Percentiles rank a stretch among this genome's conserved stretches.
Conservation (phyloP, 2,888 invertebrate species). For the Drosophila testacea region DNA sequence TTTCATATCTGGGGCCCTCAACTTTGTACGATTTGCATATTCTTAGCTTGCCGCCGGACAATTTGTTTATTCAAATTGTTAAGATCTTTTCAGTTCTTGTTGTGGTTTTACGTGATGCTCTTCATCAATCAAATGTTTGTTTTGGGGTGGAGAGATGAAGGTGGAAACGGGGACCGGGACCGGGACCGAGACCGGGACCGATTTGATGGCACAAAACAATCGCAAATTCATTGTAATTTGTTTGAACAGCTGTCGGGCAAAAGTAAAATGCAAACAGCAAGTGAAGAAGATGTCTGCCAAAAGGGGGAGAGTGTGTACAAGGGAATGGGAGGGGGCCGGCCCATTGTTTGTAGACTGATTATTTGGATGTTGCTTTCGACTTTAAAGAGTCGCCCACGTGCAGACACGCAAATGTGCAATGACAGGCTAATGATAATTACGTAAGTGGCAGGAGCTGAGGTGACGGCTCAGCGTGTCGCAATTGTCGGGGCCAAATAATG, state of each 20-base stretch:
- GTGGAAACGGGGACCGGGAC: not conserved
- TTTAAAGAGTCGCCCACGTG: constrained; percentile 57
- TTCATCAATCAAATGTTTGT: constrained; percentile 76
- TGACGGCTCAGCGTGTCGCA: constrained; percentile 42
- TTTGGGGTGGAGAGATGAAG: constrained; percentile 5
- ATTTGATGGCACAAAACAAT: constrained; percentile 58
- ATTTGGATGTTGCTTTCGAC: constrained; percentile 49
- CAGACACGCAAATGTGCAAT: constrained; percentile 71
- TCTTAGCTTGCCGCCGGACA: constrained; percentile 34
- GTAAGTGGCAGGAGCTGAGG: constrained; percentile 33
- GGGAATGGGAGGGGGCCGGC: not conserved
- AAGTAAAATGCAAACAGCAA: constrained; percentile 46
- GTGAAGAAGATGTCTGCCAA: constrained; percentile 13
- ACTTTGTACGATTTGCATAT: constrained; percentile 51
- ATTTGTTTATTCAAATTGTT: constrained; percentile 72
- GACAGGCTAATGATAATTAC: constrained; percentile 68
- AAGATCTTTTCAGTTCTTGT: constrained; percentile 50
- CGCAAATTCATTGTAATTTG: constrained; percentile 79
- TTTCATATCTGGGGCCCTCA: constrained; percentile 35
- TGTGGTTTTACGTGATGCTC: constrained; percentile 49
- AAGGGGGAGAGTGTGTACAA: not conserved
- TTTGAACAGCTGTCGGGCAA: constrained; percentile 72
- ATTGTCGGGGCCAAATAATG: constrained; percentile 7
- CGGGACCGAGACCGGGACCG: not conserved
- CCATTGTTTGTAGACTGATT: constrained; percentile 60